Evolutionary conservation across 1,140 invertebrate species (phyloP), one percentile per base, ranked within the genome.

Genomic region (Stegodyphus dumicola): DNA sequence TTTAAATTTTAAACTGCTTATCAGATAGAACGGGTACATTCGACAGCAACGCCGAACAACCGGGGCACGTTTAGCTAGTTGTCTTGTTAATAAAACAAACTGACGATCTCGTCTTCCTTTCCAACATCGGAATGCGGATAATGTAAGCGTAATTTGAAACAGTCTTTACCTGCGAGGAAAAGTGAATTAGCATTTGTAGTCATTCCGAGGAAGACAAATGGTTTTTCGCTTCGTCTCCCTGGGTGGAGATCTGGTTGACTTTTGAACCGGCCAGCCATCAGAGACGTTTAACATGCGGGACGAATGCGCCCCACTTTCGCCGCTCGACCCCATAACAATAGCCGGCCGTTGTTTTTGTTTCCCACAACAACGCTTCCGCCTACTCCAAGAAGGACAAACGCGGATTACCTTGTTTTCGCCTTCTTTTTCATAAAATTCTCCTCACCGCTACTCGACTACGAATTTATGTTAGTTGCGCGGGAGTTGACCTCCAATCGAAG

Each of bases 161-260:
- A 11, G 9, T 60, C 56, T 60, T 60, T 60, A 15, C 11, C 65
- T 17, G 65, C 7, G 65, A 33, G 65, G 17, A 67, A 67, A 15
- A 15, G 65, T 18, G n/a, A 33, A 33, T 33, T 33, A 33, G 33
- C 33, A 67, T 67, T n/a, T 15, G 17, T 9, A 67, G n/a, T 67
- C 65, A 67, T 67, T 67, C 17, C 65, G 9, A 15, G 10, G 52
- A 81, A 81, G 78, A 81, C 69, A 71, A 73, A 73, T 73, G 69
- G 60, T 73, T 81, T 54, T 70, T 77, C 51, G 33, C 60, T 66
- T 15, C 9, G 66, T 15, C 53, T 9, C 18, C 11, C 51, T 64
- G 78, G 78, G 78, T 81, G 78, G 78, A 81, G 78, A 81, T 70
- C 69, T 73, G 78, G 69, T 81, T 81, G 78, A 73, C 78, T 73